Conservation (phyloP, 1,140 invertebrate genomes). For the Eumeta japonica region DNA sequence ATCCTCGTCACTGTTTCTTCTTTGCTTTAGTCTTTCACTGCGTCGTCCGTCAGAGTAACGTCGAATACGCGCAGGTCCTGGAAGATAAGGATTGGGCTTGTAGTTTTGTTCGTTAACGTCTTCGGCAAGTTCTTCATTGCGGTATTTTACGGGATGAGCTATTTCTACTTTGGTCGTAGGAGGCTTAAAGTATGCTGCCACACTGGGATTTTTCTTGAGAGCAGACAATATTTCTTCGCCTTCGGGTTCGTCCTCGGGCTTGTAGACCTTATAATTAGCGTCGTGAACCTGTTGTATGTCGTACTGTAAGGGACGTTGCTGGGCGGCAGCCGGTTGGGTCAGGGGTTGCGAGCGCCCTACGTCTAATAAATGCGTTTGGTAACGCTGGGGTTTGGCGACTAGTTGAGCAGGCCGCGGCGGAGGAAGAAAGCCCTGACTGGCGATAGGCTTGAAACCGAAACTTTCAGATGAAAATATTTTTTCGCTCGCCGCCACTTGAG, state of each 20-base stretch:
- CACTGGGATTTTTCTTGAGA: slow-evolving; percentile 45
- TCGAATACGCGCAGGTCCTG: slow-evolving; percentile 44
- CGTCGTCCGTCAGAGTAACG: slow-evolving; percentile 39
- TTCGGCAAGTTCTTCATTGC: slow-evolving; percentile 37
- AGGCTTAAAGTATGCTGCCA: slow-evolving; percentile 44
- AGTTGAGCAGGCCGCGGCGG: slow-evolving; percentile 28
- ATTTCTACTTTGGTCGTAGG: slow-evolving; percentile 44
- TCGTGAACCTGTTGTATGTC: slow-evolving; percentile 50
- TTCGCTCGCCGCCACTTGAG: slow-evolving; percentile 33
- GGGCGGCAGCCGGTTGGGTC: slow-evolving; percentile 27
- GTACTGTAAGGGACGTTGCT: slow-evolving; percentile 38
- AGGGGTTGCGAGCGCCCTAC: too few species aligned
- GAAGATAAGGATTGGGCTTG: slow-evolving; percentile 50
- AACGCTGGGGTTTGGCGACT: slow-evolving; percentile 14
- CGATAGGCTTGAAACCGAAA: slow-evolving; percentile 51
- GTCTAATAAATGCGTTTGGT: slow-evolving; percentile 12
- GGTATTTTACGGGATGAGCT: slow-evolving; percentile 39
- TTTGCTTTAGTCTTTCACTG: slow-evolving; percentile 32
- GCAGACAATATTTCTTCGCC: slow-evolving; percentile 33
- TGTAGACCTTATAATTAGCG: slow-evolving; percentile 49
- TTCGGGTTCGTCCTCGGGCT: slow-evolving; percentile 38
- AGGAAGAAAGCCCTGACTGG: slow-evolving; percentile 43
- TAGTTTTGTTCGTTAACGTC: slow-evolving; percentile 41
- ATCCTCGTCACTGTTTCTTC: slow-evolving; percentile 33
- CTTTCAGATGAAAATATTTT: slow-evolving; percentile 40